A percentile compares a stretch with the other conserved stretches of the same genome.
Conservation (phyloP, 30 jellyfish, hydroid and myxozoan species). For the Pseudorhiza aurosa region DNA sequence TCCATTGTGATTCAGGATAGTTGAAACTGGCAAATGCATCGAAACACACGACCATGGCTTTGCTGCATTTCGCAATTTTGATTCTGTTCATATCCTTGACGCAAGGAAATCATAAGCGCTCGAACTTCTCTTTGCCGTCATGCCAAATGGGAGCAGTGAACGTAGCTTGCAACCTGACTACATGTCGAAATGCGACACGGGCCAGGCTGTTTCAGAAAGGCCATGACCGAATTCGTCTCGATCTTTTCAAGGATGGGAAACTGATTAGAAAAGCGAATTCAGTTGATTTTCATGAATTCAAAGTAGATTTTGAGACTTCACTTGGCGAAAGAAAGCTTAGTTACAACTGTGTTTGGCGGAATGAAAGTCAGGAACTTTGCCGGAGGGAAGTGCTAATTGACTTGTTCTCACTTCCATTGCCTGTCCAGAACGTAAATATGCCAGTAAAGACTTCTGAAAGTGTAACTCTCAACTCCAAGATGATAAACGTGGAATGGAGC, state of each 20-base stretch:
- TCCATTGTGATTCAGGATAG: too few species aligned
- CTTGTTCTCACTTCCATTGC: neutral
- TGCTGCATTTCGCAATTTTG: too few species aligned
- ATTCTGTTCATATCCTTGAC: too few species aligned
- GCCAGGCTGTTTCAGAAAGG: neutral
- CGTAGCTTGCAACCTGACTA: slow-evolving; percentile 16
- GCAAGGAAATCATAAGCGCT: too few species aligned
- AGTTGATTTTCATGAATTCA: neutral
- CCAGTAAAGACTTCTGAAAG: neutral
- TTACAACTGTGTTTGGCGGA: slow-evolving; percentile 4
- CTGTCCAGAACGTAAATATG: neutral
- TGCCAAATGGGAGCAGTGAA: neutral
- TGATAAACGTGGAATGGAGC: neutral
- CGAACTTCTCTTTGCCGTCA: too few species aligned
- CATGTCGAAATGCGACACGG: neutral
- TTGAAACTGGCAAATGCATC: too few species aligned
- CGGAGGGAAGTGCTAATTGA: neutral
- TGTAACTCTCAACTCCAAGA: neutral
- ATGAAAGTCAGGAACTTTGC: neutral
- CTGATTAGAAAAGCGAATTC: neutral
- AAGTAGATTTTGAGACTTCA: neutral
- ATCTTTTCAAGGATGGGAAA: neutral
- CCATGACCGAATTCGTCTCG: neutral
- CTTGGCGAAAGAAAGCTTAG: neutral
- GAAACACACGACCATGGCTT: too few species aligned